Conservation (phyloP, 2,797 vertebrate species). For the Sebastes trivittatus region DNA sequence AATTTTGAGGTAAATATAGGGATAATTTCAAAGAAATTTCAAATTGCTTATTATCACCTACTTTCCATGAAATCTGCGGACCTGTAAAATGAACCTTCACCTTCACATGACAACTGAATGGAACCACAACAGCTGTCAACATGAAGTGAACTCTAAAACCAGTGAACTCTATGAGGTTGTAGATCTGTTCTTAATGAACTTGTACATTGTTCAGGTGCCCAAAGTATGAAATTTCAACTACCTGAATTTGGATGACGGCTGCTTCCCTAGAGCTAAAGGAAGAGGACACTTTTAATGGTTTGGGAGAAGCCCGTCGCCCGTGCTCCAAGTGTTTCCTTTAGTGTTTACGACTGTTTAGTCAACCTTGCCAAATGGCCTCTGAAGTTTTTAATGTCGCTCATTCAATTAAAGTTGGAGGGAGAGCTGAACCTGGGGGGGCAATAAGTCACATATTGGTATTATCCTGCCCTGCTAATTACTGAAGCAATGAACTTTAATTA, state of each 20-base stretch:
- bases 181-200: neutral
- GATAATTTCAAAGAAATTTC: too few relatives aligned
- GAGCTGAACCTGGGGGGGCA: slow-evolving; percentile 73
- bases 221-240: neutral
- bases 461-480: slow-evolving; percentile 81
- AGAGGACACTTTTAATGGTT: slow-evolving; percentile 44
- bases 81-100: too few relatives aligned
- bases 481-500: slow-evolving; percentile 84
- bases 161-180: too few relatives aligned
- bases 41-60: too few relatives aligned
- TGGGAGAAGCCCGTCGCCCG: slow-evolving; percentile 1
- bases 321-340: slow-evolving; percentile 63
- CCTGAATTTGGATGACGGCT: neutral
- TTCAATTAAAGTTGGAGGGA: slow-evolving; percentile 80
- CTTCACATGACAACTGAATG: too few relatives aligned
- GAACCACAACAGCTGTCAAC: too few relatives aligned
- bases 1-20: too few relatives aligned
- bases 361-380: slow-evolving; percentile 77
- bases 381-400: slow-evolving; percentile 82
- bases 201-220: neutral
- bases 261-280: slow-evolving; percentile 22
- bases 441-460: slow-evolving; percentile 81
- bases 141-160: too few relatives aligned
- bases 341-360: slow-evolving; percentile 77
- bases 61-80: too few relatives aligned